phyloP scores from a whole-genome alignment of 2,888 invertebrate species.

The Lymantria monacha region DNA sequence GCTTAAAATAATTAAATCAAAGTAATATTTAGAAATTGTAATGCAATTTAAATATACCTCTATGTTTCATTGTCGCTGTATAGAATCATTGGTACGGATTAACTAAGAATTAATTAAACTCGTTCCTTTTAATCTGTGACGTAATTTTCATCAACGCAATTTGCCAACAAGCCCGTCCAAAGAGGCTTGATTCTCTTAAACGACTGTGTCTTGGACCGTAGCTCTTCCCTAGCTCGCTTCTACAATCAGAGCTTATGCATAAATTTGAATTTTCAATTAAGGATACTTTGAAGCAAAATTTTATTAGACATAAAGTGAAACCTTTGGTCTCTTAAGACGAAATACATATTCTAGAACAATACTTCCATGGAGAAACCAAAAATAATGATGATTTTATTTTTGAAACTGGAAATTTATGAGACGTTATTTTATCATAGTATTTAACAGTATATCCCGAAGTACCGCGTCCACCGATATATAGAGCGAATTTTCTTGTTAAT shows the following conservation, averaged over 20 bases:
- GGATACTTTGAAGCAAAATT: slow-evolving; percentile 79
- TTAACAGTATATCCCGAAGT: too few species aligned
- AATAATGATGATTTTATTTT: too few species aligned
- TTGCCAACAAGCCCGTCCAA: slow-evolving; percentile 55
- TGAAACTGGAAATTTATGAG: too few species aligned
- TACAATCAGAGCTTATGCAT: slow-evolving; percentile 82
- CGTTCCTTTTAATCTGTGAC: slow-evolving; percentile 56
- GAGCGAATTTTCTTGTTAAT: too few species aligned
- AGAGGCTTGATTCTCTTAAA: slow-evolving; percentile 67
- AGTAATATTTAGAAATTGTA: background rate
- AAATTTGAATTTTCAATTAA: slow-evolving; percentile 83
- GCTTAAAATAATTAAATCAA: background rate
- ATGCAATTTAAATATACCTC: background rate
- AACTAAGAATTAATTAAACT: slow-evolving; percentile 52
- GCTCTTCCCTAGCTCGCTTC: slow-evolving; percentile 50
- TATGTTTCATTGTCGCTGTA: slow-evolving; percentile 1
- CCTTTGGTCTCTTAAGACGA: slow-evolving; percentile 76
- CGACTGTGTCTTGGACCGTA: slow-evolving; percentile 50
- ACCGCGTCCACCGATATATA: too few species aligned
- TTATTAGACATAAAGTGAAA: slow-evolving; percentile 80
- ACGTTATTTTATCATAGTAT: too few species aligned
- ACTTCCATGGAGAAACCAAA: slow-evolving; percentile 31
- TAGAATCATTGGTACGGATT: slow-evolving; percentile 36
- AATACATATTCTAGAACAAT: slow-evolving; percentile 65
- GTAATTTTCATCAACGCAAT: slow-evolving; percentile 69